Evolutionary conservation across 2,888 invertebrate species (phyloP), one percentile per base, ranked within the genome.

Genomic region (Thecocarcelia acutangulata): DNA sequence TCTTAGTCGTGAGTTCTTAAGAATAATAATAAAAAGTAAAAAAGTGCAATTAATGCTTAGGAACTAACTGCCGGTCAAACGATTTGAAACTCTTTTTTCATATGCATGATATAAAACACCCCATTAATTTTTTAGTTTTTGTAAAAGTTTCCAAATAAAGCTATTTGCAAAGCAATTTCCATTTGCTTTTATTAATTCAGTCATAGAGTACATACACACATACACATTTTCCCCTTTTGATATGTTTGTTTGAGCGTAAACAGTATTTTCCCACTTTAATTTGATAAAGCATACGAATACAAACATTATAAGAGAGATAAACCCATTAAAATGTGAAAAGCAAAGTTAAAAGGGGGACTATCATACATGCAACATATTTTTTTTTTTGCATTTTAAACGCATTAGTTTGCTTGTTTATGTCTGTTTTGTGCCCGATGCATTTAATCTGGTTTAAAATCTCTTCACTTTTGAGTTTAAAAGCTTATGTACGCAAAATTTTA

Each of bases 361-460:
- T 33, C 33, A 33, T 3, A 0, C 15, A 2, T n/a, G 11, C 1
- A 54, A 19, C n/a, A n/a, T n/a, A n/a, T n/a, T n/a, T 9, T 8
- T 9, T 2, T 3, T 1, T 19, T 33, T 9, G 48, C 12, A 17
- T 12, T 17, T 28, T 19, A 13, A 63, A 44, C 44, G 15, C 11
- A 59, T 44, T 59, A 59, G 44, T 42, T 44, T n/a, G 44, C 61
- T 66, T 58, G 24, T 52, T 52, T 59, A 40, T 12, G 12, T 64
- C 5, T 40, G 15, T n/a, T 59, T 37, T 46, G 33, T 33, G 61
- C 21, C 44, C 56, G 54, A 46, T 33, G 46, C 13, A 0, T 28
- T 68, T 76, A 61, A 76, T 59, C 68, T 61, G 15, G 28, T 69
- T 52, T 17, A 12, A 76, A 68, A 68, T 68, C 68, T 76, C 52